phyloP scores from a whole-genome alignment of 2,888 invertebrate genomes.

The Lasiommata megera region DNA sequence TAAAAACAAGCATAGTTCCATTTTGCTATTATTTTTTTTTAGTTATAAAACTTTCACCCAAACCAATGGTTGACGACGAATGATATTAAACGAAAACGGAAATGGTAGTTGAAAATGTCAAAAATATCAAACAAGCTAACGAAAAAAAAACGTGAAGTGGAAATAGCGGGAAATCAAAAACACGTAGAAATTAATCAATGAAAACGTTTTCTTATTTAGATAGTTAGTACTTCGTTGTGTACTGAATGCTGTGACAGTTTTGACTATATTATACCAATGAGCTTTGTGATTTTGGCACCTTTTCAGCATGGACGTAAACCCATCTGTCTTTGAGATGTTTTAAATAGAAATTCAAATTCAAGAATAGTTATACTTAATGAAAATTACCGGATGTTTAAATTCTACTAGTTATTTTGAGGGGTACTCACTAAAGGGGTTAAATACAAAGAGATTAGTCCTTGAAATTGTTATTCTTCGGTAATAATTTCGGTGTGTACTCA shows the following conservation, averaged over 20 bases:
- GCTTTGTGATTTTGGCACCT: too few relatives aligned
- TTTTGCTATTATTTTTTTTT: too few relatives aligned
- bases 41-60: too few relatives aligned
- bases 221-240: conserved; percentile 2
- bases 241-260: conserved; percentile 16
- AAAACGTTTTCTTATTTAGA: not conserved
- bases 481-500: conserved; percentile 39
- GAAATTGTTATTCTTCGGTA: not conserved
- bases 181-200: not conserved
- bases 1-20: too few relatives aligned
- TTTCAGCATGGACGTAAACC: conserved; percentile 9
- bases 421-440: not conserved
- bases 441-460: not conserved
- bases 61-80: too few relatives aligned
- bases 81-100: too few relatives aligned
- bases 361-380: not conserved
- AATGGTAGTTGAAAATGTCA: too few relatives aligned
- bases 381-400: not conserved
- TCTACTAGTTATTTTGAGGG: not conserved
- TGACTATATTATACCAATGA: too few relatives aligned
- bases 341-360: conserved; percentile 23
- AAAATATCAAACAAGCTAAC: too few relatives aligned
- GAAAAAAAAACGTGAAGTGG: not conserved
- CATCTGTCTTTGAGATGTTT: conserved; percentile 12
- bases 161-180: not conserved